Conservation (phyloP, 2,113 vertebrate species). For the Monarcha castaneiventris region DNA sequence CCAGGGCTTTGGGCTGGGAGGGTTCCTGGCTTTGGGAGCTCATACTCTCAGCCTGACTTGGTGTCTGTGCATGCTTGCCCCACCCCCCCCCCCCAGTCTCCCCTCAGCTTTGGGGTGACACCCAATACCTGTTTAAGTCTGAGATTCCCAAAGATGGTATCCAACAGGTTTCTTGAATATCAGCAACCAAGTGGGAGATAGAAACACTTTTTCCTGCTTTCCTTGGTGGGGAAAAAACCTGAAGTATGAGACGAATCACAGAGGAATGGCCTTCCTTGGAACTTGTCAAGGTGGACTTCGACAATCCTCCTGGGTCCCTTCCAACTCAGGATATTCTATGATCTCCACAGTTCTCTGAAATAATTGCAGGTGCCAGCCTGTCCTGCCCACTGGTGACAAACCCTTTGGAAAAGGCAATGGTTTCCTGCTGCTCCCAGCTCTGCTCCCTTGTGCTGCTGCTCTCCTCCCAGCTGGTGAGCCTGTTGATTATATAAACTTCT, state of each 20-base stretch:
- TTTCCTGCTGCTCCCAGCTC: background rate
- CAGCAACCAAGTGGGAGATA: background rate
- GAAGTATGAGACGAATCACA: background rate
- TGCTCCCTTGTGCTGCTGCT: background rate
- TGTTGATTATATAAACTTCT: slow-evolving; percentile 9
- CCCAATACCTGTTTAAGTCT: background rate
- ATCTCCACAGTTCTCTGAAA: background rate
- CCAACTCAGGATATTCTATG: background rate
- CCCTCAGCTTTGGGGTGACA: background rate
- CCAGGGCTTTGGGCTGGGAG: background rate
- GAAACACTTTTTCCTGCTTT: background rate
- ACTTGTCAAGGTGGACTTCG: background rate
- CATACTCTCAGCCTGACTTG: background rate
- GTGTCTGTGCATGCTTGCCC: background rate
- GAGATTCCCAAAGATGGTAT: background rate
- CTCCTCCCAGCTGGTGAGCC: background rate
- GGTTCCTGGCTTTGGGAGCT: background rate
- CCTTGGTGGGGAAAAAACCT: background rate
- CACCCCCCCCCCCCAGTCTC: background rate
- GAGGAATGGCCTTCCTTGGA: background rate
- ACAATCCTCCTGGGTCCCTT: background rate
- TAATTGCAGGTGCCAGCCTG: background rate
- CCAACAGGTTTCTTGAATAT: background rate
- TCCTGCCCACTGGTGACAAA: rapidly evolving
- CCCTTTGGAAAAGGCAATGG: background rate